Evolutionary conservation across 2,113 vertebrate genomes (phyloP), one percentile per base, ranked within the genome.

Genomic region (Podilymbus podiceps): DNA sequence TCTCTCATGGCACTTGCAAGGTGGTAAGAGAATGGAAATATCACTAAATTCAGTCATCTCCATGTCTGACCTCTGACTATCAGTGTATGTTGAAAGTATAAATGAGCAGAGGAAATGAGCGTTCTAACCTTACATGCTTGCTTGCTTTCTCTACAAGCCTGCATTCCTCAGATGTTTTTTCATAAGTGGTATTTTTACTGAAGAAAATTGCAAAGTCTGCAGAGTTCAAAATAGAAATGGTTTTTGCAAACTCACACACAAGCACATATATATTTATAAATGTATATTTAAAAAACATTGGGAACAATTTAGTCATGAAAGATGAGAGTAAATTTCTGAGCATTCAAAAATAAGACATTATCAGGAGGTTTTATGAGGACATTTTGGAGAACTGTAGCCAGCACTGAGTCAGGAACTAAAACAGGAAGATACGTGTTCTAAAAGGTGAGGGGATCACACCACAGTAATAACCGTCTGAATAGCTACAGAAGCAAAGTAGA

Each of bases 241-340:
- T 74, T 97, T 88, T 83, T 92, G 72, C 63, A 92, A 67, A 63
- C 24, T 90, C 75, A 88, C 52, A 52, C 17, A 84, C 59, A 60
- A 83, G 40, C 7, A 84, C 30, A 46, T 56, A 81, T 93, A 56
- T 87, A 93, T 94, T 86, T 93, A 89, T 92, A 93, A 84, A 75
- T 72, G 27, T 56, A 25, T 78, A 63, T 78, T 90, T 77, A 12
- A 81, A 94, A 88, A 86, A 24, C 42, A 76, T 49, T 1, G 2
- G 49, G 60, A 92, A 64, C 6, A 75, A 78, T 95, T 97, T 88
- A 63, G 60, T 68, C 35, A 58, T 84, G 79, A 62, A 59, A 93
- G 44, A 81, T 56, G 79, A 88, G 53, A 78, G 24, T 21, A 89
- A 90, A 89, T 87, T 84, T 93, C 68, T 93, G 52, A 90, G 33